Conservation (phyloP, 2,113 vertebrate genomes). For the Pontoporia blainvillei region DNA sequence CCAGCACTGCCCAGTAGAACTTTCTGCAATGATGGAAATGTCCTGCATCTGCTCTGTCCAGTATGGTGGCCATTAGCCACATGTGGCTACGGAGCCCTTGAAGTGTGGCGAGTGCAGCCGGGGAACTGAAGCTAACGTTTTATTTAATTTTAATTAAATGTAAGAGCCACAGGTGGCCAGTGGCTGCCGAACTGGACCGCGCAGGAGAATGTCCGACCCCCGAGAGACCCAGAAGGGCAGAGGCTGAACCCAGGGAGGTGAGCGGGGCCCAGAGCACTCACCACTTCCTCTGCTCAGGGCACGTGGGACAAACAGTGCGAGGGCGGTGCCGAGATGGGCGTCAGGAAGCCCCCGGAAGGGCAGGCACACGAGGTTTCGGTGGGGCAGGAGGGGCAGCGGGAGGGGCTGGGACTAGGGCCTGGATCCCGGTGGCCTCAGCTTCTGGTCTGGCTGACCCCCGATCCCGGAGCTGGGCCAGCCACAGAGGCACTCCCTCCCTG, state of each 20-base stretch:
- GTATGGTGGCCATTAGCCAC: not conserved
- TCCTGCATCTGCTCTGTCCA: not conserved
- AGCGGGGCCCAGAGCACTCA: not conserved
- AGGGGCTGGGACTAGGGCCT: not conserved
- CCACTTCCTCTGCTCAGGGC: not conserved
- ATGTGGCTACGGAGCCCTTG: not conserved
- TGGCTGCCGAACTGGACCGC: not conserved
- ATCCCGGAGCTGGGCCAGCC: not conserved
- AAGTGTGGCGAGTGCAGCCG: not conserved
- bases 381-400: not conserved
- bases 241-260: not conserved
- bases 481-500: not conserved
- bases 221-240: not conserved
- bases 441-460: not conserved
- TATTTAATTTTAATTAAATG: not conserved
- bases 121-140: not conserved
- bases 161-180: not conserved
- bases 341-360: not conserved
- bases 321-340: not conserved
- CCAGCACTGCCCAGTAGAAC: not conserved
- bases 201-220: not conserved
- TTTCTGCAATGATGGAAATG: not conserved
- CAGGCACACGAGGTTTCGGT: not conserved
- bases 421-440: not conserved
- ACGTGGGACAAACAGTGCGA: accelerated